Evolutionary conservation across 2,113 vertebrate genomes (phyloP).

Genomic region (Oryzias woworae): DNA sequence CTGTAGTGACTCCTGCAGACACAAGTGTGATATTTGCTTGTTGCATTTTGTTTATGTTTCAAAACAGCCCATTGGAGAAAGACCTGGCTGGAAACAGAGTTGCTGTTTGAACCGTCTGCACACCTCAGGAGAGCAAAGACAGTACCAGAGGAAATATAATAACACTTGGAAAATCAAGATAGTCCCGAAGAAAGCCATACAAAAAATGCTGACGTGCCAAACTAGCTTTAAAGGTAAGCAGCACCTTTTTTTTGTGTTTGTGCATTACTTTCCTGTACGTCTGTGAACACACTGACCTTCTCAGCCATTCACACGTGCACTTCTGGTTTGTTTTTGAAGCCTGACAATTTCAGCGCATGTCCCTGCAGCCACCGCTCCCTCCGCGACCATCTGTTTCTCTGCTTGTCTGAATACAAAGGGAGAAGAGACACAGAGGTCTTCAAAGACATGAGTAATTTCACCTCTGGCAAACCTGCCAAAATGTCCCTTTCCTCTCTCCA

Average conservation of each 20-base stretch:
- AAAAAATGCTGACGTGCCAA: neutral
- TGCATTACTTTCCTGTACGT: neutral
- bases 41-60: conserved; percentile 16
- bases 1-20: neutral
- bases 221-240: neutral
- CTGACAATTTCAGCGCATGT: conserved; percentile 37
- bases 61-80: conserved; percentile 2
- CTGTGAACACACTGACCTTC: conserved; percentile 16
- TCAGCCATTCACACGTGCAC: conserved; percentile 16
- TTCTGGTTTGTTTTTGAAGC: conserved; percentile 46
- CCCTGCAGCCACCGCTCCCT: conserved; percentile 27
- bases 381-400: conserved; percentile 36
- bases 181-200: neutral
- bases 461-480: conserved; percentile 43
- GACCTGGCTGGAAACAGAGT: neutral
- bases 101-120: conserved; percentile 7
- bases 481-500: conserved; percentile 18
- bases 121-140: neutral
- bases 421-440: conserved; percentile 32
- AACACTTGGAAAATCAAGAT: neutral
- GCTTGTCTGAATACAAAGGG: conserved; percentile 28
- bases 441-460: conserved; percentile 49
- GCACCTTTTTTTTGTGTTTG: neutral
- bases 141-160: neutral
- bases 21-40: conserved; percentile 7